Evolutionary conservation across 35 echinoderm and acorn worm genomes (phyloP).

Genomic region (Amphiura filiformis): DNA sequence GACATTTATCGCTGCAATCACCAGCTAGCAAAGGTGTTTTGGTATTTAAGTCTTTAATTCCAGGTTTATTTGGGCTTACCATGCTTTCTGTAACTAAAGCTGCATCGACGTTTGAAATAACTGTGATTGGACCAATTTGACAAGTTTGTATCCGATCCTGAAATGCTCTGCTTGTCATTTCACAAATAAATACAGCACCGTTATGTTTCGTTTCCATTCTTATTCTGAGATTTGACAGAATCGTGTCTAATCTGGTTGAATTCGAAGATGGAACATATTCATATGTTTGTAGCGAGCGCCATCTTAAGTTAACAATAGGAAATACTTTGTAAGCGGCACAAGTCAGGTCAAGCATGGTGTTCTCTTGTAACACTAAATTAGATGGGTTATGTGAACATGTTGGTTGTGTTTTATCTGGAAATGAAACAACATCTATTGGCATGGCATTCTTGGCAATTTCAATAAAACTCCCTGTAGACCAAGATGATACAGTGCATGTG

Average conservation of each 20-base stretch:
- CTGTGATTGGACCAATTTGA: not conserved
- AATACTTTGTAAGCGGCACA: not conserved
- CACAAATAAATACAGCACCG: not conserved
- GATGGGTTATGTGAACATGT: not conserved
- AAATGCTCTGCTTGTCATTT: not conserved
- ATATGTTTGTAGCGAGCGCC: not conserved
- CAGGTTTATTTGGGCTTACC: no score
- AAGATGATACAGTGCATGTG: not conserved
- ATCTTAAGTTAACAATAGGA: not conserved
- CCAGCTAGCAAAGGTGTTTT: no score
- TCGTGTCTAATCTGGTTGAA: not conserved
- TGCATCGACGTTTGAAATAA: not conserved
- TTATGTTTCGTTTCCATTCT: not conserved
- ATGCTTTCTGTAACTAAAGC: no score
- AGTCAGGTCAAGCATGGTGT: not conserved
- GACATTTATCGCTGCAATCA: not conserved
- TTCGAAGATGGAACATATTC: not conserved
- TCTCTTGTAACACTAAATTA: not conserved
- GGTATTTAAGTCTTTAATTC: no score
- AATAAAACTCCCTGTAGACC: not conserved
- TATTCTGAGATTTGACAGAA: not conserved
- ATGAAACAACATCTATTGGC: not conserved
- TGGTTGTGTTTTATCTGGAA: conserved; percentile 1
- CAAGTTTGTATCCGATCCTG: not conserved
- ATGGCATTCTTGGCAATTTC: not conserved